Percentiles rank a stretch among this genome's conserved stretches.
Conservation (phyloP, 2,797 vertebrate genomes). For the Pyrocephalus nanus region DNA sequence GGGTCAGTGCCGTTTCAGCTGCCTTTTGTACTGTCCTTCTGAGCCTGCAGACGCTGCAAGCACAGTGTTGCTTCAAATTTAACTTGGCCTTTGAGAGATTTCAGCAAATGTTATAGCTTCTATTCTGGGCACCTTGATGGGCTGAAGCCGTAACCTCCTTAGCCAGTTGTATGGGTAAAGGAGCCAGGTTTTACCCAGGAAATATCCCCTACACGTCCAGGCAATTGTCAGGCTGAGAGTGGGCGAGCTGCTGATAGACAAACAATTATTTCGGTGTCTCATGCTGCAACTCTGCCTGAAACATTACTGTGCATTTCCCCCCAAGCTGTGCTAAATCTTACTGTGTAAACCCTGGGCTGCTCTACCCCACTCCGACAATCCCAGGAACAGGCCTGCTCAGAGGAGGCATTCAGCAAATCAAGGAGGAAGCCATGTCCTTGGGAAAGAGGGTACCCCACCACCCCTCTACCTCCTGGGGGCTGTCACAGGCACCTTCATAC, state of each 20-base stretch:
- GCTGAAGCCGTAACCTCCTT: not conserved
- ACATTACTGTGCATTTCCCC: not conserved
- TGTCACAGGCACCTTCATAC: not conserved
- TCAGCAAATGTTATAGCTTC: not conserved
- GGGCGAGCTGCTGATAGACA: not conserved
- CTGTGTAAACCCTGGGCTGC: not conserved
- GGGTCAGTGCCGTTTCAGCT: not conserved
- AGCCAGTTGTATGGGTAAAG: not conserved
- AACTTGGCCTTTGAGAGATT: not conserved
- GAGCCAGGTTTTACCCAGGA: not conserved
- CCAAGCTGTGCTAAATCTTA: not conserved
- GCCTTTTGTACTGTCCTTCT: not conserved
- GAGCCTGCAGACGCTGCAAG: not conserved
- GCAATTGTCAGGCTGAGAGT: not conserved
- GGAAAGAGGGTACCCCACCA: not conserved
- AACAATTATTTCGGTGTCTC: not conserved
- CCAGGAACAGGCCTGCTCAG: not conserved
- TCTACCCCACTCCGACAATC: not conserved
- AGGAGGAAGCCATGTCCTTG: not conserved
- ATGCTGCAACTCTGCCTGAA: not conserved
- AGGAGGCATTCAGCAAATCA: not conserved
- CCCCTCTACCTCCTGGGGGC: not conserved
- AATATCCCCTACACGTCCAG: accelerated
- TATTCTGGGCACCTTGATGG: not conserved
- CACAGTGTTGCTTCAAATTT: not conserved